Evolutionary conservation across 2,888 invertebrate species (phyloP).

Genomic region (Lutraria lutraria): DNA sequence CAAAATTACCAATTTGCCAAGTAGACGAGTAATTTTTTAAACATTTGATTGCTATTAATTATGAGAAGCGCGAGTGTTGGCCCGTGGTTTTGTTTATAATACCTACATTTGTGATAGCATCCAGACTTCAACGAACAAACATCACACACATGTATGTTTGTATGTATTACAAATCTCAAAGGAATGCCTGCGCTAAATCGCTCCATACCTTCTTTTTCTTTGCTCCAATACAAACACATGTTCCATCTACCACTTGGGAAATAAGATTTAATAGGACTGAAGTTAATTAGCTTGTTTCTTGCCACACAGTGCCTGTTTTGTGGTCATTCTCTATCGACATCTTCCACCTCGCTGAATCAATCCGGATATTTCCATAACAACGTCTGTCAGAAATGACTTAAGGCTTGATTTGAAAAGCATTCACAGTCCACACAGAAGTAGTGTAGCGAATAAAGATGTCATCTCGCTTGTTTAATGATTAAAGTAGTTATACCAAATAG

Average conservation of each 20-base stretch:
- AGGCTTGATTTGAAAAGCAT: neutral
- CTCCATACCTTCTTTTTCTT: neutral
- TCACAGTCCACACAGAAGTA: neutral
- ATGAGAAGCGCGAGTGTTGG: neutral
- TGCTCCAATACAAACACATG: constrained; percentile 1
- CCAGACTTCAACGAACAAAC: constrained; percentile 3
- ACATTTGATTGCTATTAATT: constrained; percentile 13
- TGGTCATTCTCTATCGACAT: constrained; percentile 12
- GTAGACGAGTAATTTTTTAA: neutral
- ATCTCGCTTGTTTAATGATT: neutral
- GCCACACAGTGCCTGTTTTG: neutral
- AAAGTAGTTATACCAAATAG: neutral
- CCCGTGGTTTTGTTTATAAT: constrained; percentile 7
- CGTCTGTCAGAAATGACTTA: neutral
- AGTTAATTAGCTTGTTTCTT: neutral
- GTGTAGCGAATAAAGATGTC: neutral
- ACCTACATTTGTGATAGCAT: neutral
- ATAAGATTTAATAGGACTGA: neutral
- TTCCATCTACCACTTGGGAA: neutral
- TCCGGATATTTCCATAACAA: neutral
- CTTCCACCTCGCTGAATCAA: constrained; percentile 15
- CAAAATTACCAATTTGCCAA: neutral
- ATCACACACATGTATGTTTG: constrained; percentile 2
- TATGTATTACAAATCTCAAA: constrained; percentile 12
- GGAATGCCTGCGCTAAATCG: neutral